Percentiles rank a stretch among this genome's conserved stretches.
These are phyloP conservation scores for Platyscapa corneri DNA, from an alignment of 1,140 invertebrate species.

Conservation along the genomic window DNA sequence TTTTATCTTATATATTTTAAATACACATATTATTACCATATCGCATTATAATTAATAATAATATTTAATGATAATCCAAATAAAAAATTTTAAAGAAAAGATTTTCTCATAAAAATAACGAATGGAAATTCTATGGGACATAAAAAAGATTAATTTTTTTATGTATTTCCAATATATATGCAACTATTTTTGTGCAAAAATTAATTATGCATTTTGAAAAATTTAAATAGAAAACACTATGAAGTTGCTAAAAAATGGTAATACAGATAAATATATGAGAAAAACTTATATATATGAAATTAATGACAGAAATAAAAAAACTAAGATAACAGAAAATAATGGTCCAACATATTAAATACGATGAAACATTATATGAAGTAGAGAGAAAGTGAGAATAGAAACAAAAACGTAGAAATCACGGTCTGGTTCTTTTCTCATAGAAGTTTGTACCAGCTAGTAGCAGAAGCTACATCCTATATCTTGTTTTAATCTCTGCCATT, in stretches of 20 bases:
- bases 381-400: conserved; percentile 28
- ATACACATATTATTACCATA: too few species aligned
- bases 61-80: too few species aligned
- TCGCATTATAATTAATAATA: too few species aligned
- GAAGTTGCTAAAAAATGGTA: background rate
- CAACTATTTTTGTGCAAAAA: background rate
- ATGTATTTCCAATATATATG: too few species aligned
- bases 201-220: background rate
- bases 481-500: conserved; percentile 60
- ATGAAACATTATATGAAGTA: conserved; percentile 59
- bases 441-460: conserved; percentile 52
- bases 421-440: conserved; percentile 47
- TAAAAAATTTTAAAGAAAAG: too few species aligned
- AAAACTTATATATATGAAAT: conserved; percentile 2
- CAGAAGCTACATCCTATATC: conserved; percentile 50
- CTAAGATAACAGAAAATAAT: conserved; percentile 59
- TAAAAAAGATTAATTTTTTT: too few species aligned
- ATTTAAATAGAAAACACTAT: background rate
- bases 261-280: background rate
- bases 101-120: too few species aligned
- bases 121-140: too few species aligned
- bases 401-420: conserved; percentile 35
- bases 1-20: too few species aligned
- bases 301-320: conserved; percentile 48
- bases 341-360: conserved; percentile 63